Base-by-base conservation (phyloP, 2,113 vertebrate genomes). In the Spea bombifrons region DNA sequence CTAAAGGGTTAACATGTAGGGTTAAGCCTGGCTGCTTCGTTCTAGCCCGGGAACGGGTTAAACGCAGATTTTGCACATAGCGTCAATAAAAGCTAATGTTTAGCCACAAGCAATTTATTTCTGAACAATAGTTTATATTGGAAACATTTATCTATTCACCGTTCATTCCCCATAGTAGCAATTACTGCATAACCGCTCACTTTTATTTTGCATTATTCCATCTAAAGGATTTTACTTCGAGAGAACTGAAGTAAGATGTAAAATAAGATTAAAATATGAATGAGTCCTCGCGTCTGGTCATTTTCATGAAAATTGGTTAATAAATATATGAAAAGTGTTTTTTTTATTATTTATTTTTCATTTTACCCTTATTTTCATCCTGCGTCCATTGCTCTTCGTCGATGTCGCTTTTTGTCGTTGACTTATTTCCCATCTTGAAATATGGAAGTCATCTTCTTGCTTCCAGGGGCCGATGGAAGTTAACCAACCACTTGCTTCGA, bases 261-360 rank as follows among this genome's bases (percentile, higher is more conserved):
- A 76, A 75, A 81, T 77, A 76, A 75, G 80, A 76, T 85, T 84
- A 75, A 84, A 76, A 82, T 76, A 85, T 77, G 80, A 84, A 84
- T 81, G 81, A 80, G 78, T 71, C 83, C 69, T 82, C 73, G 80
- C 66, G 77, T 83, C 82, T 77, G 46, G 75, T 84, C 82, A 68
- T 81, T 84, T 82, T 82, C 67, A 82, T 81, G 57, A 1, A 68
- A 44, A 68, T 59, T n/a, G 4, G 12, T 45, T 75, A 13, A 75
- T 75, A 53, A 68, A 68, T 47, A 57, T 61, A 63, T 66, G 12
- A 67, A 47, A 67, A 15, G 17, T 63, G 15, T 63, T 63, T 6
- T 63, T 61, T 63, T 71, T 52, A 44, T 73, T n/a, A 44, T 73
- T 61, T 61, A 45, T 47, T 52, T 16, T 63, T 63, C 59, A n/a